These are phyloP conservation scores for Neofelis nebulosa DNA, from an alignment of 2,113 vertebrate species.

Conservation along the genomic window DNA sequence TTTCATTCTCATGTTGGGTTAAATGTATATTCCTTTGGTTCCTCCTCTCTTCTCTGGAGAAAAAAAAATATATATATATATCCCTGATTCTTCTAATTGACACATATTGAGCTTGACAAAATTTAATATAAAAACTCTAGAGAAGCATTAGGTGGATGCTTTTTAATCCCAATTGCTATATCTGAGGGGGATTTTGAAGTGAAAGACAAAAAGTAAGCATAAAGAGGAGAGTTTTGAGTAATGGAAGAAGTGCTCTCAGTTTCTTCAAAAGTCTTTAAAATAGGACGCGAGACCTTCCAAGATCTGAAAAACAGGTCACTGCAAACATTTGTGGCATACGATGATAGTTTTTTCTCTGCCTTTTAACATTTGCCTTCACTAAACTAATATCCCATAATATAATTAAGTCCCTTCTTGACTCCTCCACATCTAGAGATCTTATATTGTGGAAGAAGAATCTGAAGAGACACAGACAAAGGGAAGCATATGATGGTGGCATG, in stretches of 20 bases:
- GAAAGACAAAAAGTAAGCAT: neutral
- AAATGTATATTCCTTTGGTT: neutral
- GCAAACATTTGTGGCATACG: neutral
- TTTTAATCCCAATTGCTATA: neutral
- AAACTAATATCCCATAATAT: neutral
- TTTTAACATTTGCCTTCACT: neutral
- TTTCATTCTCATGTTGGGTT: neutral
- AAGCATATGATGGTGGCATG: neutral
- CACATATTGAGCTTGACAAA: neutral
- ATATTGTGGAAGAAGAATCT: neutral
- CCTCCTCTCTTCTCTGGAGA: neutral
- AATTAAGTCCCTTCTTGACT: fast-evolving
- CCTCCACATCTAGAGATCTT: neutral
- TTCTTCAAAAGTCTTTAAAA: neutral
- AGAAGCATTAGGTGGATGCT: neutral
- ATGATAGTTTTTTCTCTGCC: neutral
- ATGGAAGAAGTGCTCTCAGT: neutral
- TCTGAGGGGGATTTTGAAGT: neutral
- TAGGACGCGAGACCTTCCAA: neutral
- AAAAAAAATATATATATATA: too few species aligned
- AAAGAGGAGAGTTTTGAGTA: neutral
- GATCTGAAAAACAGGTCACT: neutral
- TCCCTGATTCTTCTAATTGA: neutral
- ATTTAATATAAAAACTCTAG: neutral
- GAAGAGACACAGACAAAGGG: neutral